Percentiles rank a stretch among this genome's conserved stretches.
These are phyloP conservation scores for Anhinga rufa DNA, from an alignment of 2,113 vertebrate genomes.

Conservation along the genomic window DNA sequence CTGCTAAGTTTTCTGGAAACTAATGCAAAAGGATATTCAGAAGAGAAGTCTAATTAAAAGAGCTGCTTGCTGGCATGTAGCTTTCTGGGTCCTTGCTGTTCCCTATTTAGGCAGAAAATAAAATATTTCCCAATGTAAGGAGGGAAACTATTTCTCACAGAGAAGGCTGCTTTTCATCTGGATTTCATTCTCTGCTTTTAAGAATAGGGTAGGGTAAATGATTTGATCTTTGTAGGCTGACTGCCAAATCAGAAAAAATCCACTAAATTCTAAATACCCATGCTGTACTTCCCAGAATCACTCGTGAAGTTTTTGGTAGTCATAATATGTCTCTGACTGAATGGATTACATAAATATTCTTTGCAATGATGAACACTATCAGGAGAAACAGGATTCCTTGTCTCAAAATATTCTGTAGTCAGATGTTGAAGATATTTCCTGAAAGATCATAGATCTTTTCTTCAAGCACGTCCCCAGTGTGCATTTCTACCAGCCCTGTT, in stretches of 20 bases:
- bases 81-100: neutral
- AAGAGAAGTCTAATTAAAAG: slow-evolving; percentile 18
- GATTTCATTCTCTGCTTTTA: slow-evolving; percentile 10
- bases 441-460: neutral
- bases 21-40: neutral
- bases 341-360: neutral
- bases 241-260: neutral
- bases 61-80: neutral
- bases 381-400: neutral
- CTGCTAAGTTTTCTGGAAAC: slow-evolving; percentile 41
- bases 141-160: neutral
- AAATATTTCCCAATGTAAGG: neutral
- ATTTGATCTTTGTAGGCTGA: neutral
- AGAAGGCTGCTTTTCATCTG: neutral
- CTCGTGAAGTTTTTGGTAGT: neutral
- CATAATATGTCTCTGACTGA: neutral
- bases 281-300: neutral
- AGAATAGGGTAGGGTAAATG: neutral
- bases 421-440: neutral
- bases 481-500: neutral
- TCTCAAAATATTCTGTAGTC: neutral
- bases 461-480: neutral
- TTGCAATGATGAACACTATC: neutral
- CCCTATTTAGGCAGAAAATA: neutral
- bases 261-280: neutral